A percentile compares a stretch with the other conserved stretches of the same genome.
These are phyloP conservation scores for Falcunculus frontatus DNA, from an alignment of 2,113 vertebrate genomes.

Conservation along the genomic window DNA sequence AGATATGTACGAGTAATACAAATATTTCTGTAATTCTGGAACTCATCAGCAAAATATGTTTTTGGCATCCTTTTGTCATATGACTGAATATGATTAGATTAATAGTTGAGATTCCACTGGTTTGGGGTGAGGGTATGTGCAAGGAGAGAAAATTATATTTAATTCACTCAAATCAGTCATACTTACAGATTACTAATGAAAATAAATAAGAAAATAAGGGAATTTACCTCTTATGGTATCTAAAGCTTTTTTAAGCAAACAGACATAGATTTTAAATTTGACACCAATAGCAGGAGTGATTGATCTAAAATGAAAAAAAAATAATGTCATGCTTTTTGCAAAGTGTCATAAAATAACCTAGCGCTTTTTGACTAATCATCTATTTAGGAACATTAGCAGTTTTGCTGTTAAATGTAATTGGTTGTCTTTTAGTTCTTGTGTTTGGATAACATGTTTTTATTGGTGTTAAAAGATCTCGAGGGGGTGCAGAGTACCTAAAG, in stretches of 20 bases:
- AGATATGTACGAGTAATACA: background rate
- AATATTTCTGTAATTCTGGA: background rate
- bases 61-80: background rate
- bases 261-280: background rate
- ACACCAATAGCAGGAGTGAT: background rate
- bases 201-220: background rate
- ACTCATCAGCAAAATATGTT: background rate
- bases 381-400: background rate
- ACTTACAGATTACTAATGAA: background rate
- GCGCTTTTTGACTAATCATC: background rate
- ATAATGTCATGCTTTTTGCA: background rate
- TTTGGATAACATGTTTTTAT: background rate
- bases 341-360: background rate
- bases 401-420: background rate
- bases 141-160: background rate
- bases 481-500: background rate
- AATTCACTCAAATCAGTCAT: background rate
- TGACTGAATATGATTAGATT: background rate
- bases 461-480: background rate
- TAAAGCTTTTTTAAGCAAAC: background rate
- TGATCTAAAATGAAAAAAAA: background rate
- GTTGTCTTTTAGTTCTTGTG: background rate
- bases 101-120: background rate
- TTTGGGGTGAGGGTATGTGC: accelerated
- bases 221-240: background rate